phyloP scores from a whole-genome alignment of 2,797 vertebrate genomes.

The Lepidocolaptes lacrymiger region DNA sequence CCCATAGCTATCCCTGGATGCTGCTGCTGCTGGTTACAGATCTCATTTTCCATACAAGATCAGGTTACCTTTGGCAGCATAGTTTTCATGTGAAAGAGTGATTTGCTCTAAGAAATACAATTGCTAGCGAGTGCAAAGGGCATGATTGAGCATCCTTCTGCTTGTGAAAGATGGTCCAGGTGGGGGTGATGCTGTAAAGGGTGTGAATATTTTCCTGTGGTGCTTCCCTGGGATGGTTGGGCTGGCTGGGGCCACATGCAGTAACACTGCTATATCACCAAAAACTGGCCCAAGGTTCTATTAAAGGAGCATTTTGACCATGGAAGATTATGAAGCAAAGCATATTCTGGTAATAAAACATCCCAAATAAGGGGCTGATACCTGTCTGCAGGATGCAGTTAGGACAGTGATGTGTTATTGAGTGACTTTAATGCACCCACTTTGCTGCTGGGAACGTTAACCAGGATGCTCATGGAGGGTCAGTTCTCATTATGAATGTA shows the following conservation, averaged over 20 bases:
- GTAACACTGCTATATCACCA: background rate
- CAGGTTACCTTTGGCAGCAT: background rate
- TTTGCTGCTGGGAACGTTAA: background rate
- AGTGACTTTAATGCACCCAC: accelerated
- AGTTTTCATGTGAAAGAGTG: background rate
- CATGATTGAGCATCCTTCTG: background rate
- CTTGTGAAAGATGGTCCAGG: background rate
- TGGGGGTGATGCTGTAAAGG: background rate
- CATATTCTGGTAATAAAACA: background rate
- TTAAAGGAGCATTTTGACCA: background rate
- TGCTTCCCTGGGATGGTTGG: background rate
- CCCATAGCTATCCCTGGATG: background rate
- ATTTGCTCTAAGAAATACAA: background rate
- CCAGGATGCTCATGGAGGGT: background rate
- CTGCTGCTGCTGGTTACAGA: background rate
- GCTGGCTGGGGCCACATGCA: accelerated
- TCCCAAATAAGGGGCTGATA: background rate
- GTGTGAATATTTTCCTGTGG: background rate
- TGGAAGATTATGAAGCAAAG: background rate
- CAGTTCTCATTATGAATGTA: background rate
- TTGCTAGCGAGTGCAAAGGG: background rate
- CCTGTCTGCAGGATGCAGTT: background rate
- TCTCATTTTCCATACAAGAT: background rate
- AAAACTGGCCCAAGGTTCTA: background rate
- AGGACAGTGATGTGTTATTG: background rate